These are phyloP conservation scores for Leptinotarsa defecta DNA, from an alignment of 1,140 invertebrate species.

Conservation along the genomic window DNA sequence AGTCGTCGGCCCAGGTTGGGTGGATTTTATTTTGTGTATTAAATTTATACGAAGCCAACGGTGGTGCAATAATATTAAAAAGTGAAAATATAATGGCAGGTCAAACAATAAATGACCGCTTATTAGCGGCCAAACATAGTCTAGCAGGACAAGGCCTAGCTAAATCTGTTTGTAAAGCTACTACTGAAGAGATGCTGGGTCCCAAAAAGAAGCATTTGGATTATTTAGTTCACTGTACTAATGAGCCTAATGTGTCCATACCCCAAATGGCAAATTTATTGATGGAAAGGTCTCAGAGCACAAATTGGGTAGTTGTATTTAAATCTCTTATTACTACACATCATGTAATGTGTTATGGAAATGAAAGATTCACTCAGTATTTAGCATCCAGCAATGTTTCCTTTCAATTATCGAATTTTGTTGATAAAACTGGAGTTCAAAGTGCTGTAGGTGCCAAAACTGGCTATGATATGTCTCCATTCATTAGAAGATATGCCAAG, in stretches of 20 bases:
- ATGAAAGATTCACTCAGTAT: slow-evolving; percentile 99
- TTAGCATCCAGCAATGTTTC: slow-evolving; percentile 98
- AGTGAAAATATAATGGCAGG: slow-evolving; percentile 71
- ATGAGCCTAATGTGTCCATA: slow-evolving; percentile 99
- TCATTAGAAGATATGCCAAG: slow-evolving; percentile 97
- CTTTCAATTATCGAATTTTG: slow-evolving; percentile 96
- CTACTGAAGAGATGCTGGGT: slow-evolving; percentile 98
- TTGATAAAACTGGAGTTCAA: slow-evolving; percentile 95
- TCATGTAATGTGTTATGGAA: slow-evolving; percentile 99
- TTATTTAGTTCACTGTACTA: slow-evolving; percentile 98
- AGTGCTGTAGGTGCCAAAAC: slow-evolving; percentile 61
- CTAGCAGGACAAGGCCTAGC: slow-evolving; percentile 98
- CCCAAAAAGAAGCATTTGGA: slow-evolving; percentile 99
- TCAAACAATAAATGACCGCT: slow-evolving; percentile 97
- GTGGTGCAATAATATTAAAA: not conserved
- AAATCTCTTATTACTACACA: slow-evolving; percentile 98
- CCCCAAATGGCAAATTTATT: slow-evolving; percentile 97
- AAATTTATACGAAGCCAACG: too few species aligned
- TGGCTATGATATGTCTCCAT: slow-evolving; percentile 99
- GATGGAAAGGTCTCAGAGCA: slow-evolving; percentile 96
- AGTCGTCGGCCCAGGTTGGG: too few species aligned
- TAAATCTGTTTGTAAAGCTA: slow-evolving; percentile 99
- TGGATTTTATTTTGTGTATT: too few species aligned
- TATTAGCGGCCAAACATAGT: slow-evolving; percentile 96
- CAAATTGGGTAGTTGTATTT: slow-evolving; percentile 98